Evolutionary conservation across 2,888 invertebrate genomes (phyloP).

Genomic region (Ecdyonurus torrentis): DNA sequence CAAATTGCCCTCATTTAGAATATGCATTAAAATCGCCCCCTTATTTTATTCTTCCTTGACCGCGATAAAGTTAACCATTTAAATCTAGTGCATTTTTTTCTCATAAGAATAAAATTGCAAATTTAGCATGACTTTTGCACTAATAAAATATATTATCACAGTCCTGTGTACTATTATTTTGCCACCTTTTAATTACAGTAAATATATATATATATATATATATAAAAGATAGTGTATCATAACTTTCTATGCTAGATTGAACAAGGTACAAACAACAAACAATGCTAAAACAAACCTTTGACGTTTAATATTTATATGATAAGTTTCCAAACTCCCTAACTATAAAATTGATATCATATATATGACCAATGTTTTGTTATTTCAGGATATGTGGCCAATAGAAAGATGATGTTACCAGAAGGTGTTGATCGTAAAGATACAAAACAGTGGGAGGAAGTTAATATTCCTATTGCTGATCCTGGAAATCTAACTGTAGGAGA

Average conservation of each 20-base stretch:
- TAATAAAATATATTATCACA: too few relatives aligned
- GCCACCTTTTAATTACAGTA: too few relatives aligned
- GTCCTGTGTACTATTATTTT: too few relatives aligned
- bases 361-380: conserved; percentile 5
- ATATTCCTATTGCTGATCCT: conserved; percentile 52
- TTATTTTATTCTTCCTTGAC: too few relatives aligned
- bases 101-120: too few relatives aligned
- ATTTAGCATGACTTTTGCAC: too few relatives aligned
- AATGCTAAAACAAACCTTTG: not conserved
- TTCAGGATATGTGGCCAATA: conserved; percentile 56
- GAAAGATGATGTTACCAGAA: conserved; percentile 63
- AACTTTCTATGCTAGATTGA: not conserved
- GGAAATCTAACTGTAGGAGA: conserved; percentile 44
- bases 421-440: conserved; percentile 54
- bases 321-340: not conserved
- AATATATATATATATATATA: not conserved
- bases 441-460: conserved; percentile 70
- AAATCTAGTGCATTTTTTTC: too few relatives aligned
- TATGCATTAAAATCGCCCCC: too few relatives aligned
- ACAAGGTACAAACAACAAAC: not conserved
- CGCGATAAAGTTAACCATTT: too few relatives aligned
- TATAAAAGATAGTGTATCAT: too few relatives aligned
- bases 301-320: conserved; percentile 3
- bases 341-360: too few relatives aligned
- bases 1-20: too few relatives aligned